Evolutionary conservation across 2,888 invertebrate genomes (phyloP).

Genomic region (Colletes collaris): DNA sequence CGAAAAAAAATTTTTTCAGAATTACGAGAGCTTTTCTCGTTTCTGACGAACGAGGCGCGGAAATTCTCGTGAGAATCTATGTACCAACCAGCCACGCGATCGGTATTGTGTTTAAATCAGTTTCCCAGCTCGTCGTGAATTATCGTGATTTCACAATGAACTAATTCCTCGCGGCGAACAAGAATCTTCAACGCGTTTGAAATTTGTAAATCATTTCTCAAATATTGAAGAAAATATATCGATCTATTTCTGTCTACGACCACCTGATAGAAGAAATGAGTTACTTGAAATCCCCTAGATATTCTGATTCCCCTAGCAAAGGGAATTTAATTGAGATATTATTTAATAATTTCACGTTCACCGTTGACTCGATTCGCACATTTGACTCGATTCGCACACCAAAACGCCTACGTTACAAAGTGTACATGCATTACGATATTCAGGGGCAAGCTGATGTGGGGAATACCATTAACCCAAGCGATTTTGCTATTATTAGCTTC

Average conservation of each 20-base stretch:
- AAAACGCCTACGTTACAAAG: not conserved
- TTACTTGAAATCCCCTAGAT: too few relatives aligned
- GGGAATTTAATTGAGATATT: too few relatives aligned
- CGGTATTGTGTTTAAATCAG: conserved; percentile 12
- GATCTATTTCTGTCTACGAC: too few relatives aligned
- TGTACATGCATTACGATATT: not conserved
- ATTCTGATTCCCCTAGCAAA: too few relatives aligned
- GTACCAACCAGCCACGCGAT: not conserved
- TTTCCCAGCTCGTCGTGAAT: not conserved
- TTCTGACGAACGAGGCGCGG: not conserved
- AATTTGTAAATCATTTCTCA: too few relatives aligned
- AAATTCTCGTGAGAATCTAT: not conserved
- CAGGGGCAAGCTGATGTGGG: not conserved
- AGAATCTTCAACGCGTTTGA: not conserved
- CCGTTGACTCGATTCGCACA: too few relatives aligned
- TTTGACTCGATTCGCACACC: not conserved
- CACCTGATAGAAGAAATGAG: too few relatives aligned
- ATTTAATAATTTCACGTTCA: conserved; percentile 1
- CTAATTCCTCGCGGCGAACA: not conserved
- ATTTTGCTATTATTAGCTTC: not conserved
- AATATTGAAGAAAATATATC: too few relatives aligned
- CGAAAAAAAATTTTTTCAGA: too few relatives aligned
- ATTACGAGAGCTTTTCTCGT: not conserved
- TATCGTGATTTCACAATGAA: not conserved
- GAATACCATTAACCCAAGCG: conserved; percentile 7